Base-by-base conservation (phyloP, 2,888 invertebrate species). In the Omphaloscelis lunosa region DNA sequence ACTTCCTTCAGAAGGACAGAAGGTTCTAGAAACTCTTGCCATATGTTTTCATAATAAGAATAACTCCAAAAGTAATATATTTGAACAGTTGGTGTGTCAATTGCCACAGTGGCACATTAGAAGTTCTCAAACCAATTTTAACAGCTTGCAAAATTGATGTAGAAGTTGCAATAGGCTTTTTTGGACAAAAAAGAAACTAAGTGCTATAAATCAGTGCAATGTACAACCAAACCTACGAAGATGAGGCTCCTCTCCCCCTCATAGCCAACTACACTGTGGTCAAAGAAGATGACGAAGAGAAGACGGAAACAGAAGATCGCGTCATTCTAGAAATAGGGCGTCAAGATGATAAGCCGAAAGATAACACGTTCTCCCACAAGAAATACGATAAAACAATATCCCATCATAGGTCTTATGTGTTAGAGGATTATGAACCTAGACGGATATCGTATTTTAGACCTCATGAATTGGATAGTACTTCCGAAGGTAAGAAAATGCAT, bases 341-440 rank as follows among this genome's bases (percentile, higher is more conserved):
- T 2, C 96, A 93, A 75, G 96, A 96, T n/a, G 96, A 97, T 3
- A 95, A 92, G 45, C 95, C 95, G 0, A 93, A 96, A 82, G 96
- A 96, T 80, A 92, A 92, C 17, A 96, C 96, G 39, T 97, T 97
- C 80, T 96, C 96, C 0, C 97, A 97, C 79, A 97, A 97, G 90
- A 97, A 97, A 84, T 97, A 97, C 73, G 97, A 97, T 75, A 97
- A 96, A 85, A 97, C 96, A 0, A 97, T 95, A 83, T 95, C 96
- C 0, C 96, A 97, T 83, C 96, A 95, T 77, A 92, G 96, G 69
- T 95, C 96, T 2, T 96, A 96, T 77, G 94, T 96, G 76, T 85
- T 96, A 61, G 96, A 96, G n/a, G 95, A 96, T 77, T 96, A 95
- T 82, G 96, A 95, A 80, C 95, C 95, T 0, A 91, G 93, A 48